Conservation (phyloP, 2,113 vertebrate species). For the Microtus pennsylvanicus region DNA sequence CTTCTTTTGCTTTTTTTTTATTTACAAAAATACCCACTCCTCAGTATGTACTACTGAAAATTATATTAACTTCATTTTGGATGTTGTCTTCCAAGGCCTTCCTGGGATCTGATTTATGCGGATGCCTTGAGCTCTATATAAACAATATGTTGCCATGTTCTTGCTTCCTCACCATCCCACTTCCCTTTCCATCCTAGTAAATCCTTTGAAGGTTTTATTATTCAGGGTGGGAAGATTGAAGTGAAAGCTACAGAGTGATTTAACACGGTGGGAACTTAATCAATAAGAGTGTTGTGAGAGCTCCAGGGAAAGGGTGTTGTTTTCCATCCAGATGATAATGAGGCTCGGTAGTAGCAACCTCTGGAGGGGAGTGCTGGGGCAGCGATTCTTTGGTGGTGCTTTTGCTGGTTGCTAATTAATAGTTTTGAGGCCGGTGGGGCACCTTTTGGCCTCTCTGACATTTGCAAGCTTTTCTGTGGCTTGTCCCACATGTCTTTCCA, state of each 20-base stretch:
- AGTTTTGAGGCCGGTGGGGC: constrained; percentile 84
- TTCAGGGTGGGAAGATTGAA: constrained; percentile 86
- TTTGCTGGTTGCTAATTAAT: constrained; percentile 89
- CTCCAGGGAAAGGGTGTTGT: constrained; percentile 89
- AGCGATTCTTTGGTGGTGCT: constrained; percentile 83
- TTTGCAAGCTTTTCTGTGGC: constrained; percentile 84
- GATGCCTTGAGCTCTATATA: constrained; percentile 73
- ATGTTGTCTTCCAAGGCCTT: constrained; percentile 76
- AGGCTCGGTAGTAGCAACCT: constrained; percentile 88
- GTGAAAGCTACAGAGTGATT: constrained; percentile 89
- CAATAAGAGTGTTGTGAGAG: constrained; percentile 88
- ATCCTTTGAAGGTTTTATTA: constrained; percentile 89
- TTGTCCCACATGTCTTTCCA: constrained; percentile 79
- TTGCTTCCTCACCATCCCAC: constrained; percentile 74
- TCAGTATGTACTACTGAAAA: constrained; percentile 75
- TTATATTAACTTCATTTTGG: constrained; percentile 80
- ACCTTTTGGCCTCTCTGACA: constrained; percentile 83
- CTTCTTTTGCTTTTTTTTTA: not conserved
- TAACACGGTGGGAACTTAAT: constrained; percentile 91
- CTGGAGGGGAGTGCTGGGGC: constrained; percentile 86
- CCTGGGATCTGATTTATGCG: constrained; percentile 72
- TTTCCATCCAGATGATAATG: constrained; percentile 91
- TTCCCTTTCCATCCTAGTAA: constrained; percentile 84
- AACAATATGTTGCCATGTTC: constrained; percentile 72
- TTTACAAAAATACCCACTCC: not conserved